phyloP scores from a whole-genome alignment of 1,140 invertebrate species.

The Drosophila aff. region DNA sequence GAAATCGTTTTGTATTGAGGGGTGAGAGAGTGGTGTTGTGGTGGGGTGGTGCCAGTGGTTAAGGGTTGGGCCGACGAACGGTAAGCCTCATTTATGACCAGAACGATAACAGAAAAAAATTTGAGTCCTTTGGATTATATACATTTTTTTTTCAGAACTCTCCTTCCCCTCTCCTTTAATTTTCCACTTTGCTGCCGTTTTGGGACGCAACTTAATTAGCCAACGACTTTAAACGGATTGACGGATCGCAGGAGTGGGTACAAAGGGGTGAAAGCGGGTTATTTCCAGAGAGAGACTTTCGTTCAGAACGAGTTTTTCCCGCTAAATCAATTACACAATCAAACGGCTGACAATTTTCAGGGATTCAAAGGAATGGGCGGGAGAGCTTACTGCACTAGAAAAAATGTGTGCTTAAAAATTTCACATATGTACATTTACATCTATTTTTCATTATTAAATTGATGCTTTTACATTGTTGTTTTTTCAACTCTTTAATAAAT shows the following conservation, averaged over 20 bases:
- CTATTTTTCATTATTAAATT: no score
- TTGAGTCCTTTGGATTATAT: slow-evolving; percentile 1
- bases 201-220: slow-evolving; percentile 66
- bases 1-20: slow-evolving; percentile 30
- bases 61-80: slow-evolving; percentile 8
- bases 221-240: slow-evolving; percentile 74
- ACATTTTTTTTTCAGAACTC: background rate
- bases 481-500: no score
- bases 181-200: slow-evolving; percentile 45
- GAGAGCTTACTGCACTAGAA: background rate
- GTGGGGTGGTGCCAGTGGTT: background rate
- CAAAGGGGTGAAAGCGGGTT: no score
- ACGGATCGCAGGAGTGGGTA: background rate
- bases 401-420: background rate
- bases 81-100: slow-evolving; percentile 43
- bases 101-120: slow-evolving; percentile 37
- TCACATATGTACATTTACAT: no score
- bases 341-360: slow-evolving; percentile 68
- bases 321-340: slow-evolving; percentile 78
- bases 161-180: slow-evolving; percentile 7
- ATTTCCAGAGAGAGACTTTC: background rate
- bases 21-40: background rate
- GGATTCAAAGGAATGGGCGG: slow-evolving; percentile 7
- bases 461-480: no score
- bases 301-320: slow-evolving; percentile 20